Base-by-base conservation (phyloP, 2,797 vertebrate genomes). In the Anabacerthia variegaticeps region DNA sequence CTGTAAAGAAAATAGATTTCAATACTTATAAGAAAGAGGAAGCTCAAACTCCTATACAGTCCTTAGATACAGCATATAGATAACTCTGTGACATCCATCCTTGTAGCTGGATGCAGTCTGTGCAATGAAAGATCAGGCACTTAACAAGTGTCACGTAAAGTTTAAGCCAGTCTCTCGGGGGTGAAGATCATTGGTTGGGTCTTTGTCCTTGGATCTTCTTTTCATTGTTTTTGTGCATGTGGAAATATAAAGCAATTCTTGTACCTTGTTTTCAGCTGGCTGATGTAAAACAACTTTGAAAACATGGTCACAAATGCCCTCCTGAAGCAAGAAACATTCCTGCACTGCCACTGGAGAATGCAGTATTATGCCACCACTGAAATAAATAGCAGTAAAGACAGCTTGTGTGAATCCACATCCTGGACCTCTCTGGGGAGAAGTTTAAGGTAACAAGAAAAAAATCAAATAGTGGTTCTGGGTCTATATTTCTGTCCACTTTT, bases 321-420 rank as follows among this genome's bases (percentile, higher is more conserved):
- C 18, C 14, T 22, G 44, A 77, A 41, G 28, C 28, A 85, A 58
- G 12, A 1, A 10, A 41, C 22, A 23, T 13, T 71, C 30, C 37
- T 55, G 9, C 5, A 19, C 26, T 43, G 34, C 24, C 6, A 1
- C 17, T 22, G 27, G 22, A 17, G 18, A 67, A 22, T 10, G 21
- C 24, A 43, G 24, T 19, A n/a, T 59, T 51, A 17, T 7, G 14
- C 5, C 10, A 7, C 17, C 0, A 0, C 14, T 43, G 34, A 62
- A 27, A 28, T 43, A 39, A 3, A 14, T 18, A 37, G 11, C 2
- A 1, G 19, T 54, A 30, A 49, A 54, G 39, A n/a, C 22, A 14
- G 9, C 5, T 6, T 54, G 15, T 18, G 9, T 54, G 16, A 67
- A 58, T 30, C 22, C 36, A 58, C 3, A 12, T 44, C 59, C 39